Base-by-base conservation (phyloP, 2,113 vertebrate species). In the Spermophilus dauricus region DNA sequence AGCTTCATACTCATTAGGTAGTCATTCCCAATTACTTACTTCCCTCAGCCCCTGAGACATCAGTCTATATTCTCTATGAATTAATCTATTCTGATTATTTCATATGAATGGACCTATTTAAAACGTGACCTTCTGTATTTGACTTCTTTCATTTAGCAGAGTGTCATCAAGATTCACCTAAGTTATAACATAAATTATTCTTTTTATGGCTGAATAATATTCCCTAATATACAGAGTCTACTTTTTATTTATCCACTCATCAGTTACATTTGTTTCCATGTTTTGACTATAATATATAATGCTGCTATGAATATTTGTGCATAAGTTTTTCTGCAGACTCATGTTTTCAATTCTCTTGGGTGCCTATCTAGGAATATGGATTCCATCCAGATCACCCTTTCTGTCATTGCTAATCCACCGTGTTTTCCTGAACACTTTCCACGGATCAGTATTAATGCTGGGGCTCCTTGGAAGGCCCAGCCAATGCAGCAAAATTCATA, bases 361-460 rank as follows among this genome's bases (percentile, higher is more conserved):
- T 84, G 11, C n/a, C 77, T 32, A 61, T 24, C 51, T 58, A 58
- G 20, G 7, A 58, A 7, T 58, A 58, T 45, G 45, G 45, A 95
- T 93, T 89, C 93, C 67, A 78, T 81, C 65, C 73, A 89, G 89
- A 93, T 95, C 83, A 96, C 87, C 89, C 51, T 89, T 95, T 91
- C 17, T 37, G 18, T 88, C 42, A 17, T 86, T 96, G 86, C 70
- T 93, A 95, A 81, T 95, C 42, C 53, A 76, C 82, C 3, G 6
- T 73, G 75, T 53, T 94, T 95, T 83, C 65, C 76, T 86, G 67
- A 95, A 89, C 37, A 26, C 34, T 92, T 91, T 97, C 45, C 56
- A 42, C 91, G 86, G 82, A 89, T 97, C 95, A 85, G 51, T 97
- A 97, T 86, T 94, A 97, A 95, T 95, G 91, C 32, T 75, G 28